Percentiles rank a stretch among this genome's conserved stretches.
Evolutionary conservation across 1,140 invertebrate species (phyloP).

Genomic region (Aradophagus sp.): DNA sequence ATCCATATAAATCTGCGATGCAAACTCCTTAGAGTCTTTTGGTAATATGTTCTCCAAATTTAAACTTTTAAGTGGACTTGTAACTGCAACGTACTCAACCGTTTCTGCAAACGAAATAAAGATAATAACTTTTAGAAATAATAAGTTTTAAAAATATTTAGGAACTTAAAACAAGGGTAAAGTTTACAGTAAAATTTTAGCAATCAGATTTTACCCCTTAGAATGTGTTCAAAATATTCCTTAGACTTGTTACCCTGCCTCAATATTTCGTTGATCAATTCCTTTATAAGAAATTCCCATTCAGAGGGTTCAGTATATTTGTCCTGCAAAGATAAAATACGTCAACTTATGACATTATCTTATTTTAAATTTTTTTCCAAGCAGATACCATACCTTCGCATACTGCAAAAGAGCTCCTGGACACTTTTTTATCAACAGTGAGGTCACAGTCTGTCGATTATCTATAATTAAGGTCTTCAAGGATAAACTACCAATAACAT

Average conservation of each 20-base stretch:
- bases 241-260: constrained; percentile 66
- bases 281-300: constrained; percentile 75
- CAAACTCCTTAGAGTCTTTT: constrained; percentile 64
- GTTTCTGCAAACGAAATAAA: constrained; percentile 67
- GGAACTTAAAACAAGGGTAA: too few species aligned
- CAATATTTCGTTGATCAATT: constrained; percentile 72
- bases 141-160: too few species aligned
- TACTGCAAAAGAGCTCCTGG: constrained; percentile 77
- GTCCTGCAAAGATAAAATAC: constrained; percentile 66
- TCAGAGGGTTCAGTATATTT: constrained; percentile 74
- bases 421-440: constrained; percentile 74
- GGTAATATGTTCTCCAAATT: constrained; percentile 74
- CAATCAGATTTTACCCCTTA: constrained; percentile 69
- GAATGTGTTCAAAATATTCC: constrained; percentile 74
- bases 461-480: constrained; percentile 66
- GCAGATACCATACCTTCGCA: constrained; percentile 72
- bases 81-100: constrained; percentile 72
- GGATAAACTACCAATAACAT: constrained; percentile 68
- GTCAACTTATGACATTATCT: not conserved
- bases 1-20: constrained; percentile 74
- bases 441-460: constrained; percentile 62
- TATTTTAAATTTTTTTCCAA: constrained; percentile 8
- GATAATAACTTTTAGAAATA: not conserved
- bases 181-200: not conserved
- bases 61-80: constrained; percentile 73